Percentiles rank a stretch among this genome's conserved stretches.
Evolutionary conservation across 2,113 vertebrate species (phyloP).

Genomic region (Chlorodrepanis virens): DNA sequence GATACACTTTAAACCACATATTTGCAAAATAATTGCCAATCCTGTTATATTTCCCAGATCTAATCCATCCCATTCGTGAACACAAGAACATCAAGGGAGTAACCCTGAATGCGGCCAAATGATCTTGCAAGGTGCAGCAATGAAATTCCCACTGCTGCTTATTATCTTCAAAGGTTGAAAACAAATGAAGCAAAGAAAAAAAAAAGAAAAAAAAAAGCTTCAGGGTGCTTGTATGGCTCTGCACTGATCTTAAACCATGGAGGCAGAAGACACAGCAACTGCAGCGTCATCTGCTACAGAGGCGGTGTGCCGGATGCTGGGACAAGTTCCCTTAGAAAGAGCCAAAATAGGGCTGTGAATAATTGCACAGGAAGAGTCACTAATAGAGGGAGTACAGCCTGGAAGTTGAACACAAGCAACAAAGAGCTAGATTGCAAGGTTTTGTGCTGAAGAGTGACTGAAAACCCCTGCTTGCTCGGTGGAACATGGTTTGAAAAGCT

Average conservation of each 20-base stretch:
- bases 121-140: not conserved
- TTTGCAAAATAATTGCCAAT: not conserved
- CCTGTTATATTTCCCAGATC: not conserved
- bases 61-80: not conserved
- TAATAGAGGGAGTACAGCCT: not conserved
- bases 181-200: not conserved
- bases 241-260: not conserved
- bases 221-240: not conserved
- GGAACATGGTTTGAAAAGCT: constrained; percentile 29
- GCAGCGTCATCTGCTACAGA: not conserved
- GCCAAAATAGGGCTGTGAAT: not conserved
- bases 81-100: not conserved
- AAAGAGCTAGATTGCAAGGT: constrained; percentile 46
- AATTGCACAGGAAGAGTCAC: constrained; percentile 21
- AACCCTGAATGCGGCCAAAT: not conserved
- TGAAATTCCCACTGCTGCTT: rapidly evolving
- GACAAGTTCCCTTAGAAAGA: not conserved
- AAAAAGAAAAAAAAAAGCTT: not conserved
- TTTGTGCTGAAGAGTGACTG: constrained; percentile 25
- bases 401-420: constrained; percentile 19
- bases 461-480: not conserved
- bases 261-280: not conserved
- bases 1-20: not conserved
- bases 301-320: not conserved
- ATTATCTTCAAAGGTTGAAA: not conserved